Evolutionary conservation across 2,113 vertebrate genomes (phyloP), one percentile per base, ranked within the genome.

Genomic region (Triplophysa siluroides): DNA sequence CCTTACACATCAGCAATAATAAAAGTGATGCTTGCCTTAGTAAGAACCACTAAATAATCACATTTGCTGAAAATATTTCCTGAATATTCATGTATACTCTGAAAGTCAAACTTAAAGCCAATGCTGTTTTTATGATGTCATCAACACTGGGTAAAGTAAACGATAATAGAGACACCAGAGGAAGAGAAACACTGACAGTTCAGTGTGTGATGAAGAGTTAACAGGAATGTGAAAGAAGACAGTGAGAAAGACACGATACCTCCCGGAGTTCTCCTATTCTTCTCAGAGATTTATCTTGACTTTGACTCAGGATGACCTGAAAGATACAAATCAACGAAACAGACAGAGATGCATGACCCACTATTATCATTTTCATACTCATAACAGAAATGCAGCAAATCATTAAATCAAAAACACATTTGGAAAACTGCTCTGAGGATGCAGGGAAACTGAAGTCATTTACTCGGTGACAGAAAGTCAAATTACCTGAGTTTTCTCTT

Each of bases 201-300:
- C 26, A 50, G 56, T 54, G 56, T 33, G 10, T 18, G 13, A 41
- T 58, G 47, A 61, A 43, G 19, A 29, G 45, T 63, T 3, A 26
- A 14, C 16, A 26, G 14, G 7, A 54, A 33, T 19, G 45, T 14
- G 16, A 18, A 43, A 66, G 41, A 62, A 2, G 24, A 10, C 12
- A 33, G 24, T 3, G 33, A 23, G n/a, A 9, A 14, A 69, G n/a
- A 9, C n/a, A 29, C 16, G 43, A 88, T 90, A 98, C 96, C 94
- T 98, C 96, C 88, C 95, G 92, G 50, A 99, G 92, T 84, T 99
- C 98, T 79, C 93, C 95, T 89, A 98, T 97, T 91, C 96, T 94
- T 60, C 96, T 94, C 77, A 99, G 93, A 69, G 97, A 87, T 94
- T 98, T 99, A 89, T 98, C 97, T 87, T 99, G 97, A 91, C 95